phyloP scores from a whole-genome alignment of 2,113 vertebrate genomes.

The Gallinago paraguaiae region DNA sequence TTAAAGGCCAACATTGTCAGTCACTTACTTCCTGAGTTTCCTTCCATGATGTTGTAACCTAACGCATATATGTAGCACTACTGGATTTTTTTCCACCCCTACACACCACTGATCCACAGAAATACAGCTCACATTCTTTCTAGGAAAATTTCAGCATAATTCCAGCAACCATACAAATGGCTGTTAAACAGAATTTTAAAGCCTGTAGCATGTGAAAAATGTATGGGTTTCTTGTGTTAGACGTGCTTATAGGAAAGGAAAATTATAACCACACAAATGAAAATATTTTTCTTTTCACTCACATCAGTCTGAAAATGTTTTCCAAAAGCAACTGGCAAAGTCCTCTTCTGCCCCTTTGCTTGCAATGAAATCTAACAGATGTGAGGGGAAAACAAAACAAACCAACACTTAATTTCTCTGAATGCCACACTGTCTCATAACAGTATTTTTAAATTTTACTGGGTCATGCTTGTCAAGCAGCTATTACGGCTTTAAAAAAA shows the following conservation, averaged over 20 bases:
- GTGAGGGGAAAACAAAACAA: too few relatives aligned
- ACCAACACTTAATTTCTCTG: background rate
- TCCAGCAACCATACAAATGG: background rate
- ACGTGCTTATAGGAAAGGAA: background rate
- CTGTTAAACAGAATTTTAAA: background rate
- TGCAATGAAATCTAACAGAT: background rate
- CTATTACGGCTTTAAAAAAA: background rate
- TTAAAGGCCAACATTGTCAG: conserved; percentile 27
- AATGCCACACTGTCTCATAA: background rate
- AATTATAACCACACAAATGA: background rate
- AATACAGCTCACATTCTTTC: background rate
- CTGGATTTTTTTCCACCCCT: background rate
- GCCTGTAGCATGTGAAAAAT: background rate
- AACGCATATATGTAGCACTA: background rate
- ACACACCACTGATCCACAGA: background rate
- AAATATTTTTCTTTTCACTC: background rate
- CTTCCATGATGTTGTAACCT: background rate
- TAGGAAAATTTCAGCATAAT: background rate
- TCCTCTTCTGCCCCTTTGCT: background rate
- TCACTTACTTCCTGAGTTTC: background rate
- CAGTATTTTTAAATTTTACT: background rate
- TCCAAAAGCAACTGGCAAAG: background rate
- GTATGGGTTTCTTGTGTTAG: background rate
- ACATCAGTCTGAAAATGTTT: background rate
- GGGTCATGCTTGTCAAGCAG: background rate